Conservation (phyloP, 2,797 vertebrate genomes). For the Danio choprae region DNA sequence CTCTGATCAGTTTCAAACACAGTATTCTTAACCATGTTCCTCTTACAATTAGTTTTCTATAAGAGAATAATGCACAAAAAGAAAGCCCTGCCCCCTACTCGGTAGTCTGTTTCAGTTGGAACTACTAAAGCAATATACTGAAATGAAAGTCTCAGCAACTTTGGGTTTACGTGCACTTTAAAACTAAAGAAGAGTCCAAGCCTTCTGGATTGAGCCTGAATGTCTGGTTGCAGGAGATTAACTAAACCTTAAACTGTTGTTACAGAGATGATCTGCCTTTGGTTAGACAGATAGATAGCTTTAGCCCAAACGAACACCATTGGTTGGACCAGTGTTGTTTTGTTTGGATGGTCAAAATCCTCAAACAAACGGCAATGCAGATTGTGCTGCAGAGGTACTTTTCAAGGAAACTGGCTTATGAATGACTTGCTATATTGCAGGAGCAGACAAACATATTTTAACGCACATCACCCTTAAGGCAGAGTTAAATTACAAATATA, state of each 20-base stretch:
- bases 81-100: too few species aligned
- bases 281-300: neutral
- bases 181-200: too few species aligned
- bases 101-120: too few species aligned
- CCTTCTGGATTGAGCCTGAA: too few species aligned
- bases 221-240: too few species aligned
- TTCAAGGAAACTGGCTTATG: neutral
- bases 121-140: too few species aligned
- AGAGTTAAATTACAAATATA: neutral
- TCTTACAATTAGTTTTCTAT: too few species aligned
- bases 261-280: neutral
- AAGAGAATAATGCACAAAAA: too few species aligned
- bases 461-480: neutral
- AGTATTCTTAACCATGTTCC: too few species aligned
- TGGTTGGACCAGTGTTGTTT: neutral
- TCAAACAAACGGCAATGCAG: neutral
- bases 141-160: too few species aligned
- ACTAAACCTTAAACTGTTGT: neutral
- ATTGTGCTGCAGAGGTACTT: neutral
- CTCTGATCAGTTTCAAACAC: too few species aligned
- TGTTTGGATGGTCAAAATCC: neutral
- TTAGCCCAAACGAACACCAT: neutral
- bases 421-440: neutral
- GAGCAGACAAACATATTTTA: neutral
- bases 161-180: too few species aligned